Conservation (phyloP, 2,113 vertebrate genomes). For the Melanerpes aurifrons region DNA sequence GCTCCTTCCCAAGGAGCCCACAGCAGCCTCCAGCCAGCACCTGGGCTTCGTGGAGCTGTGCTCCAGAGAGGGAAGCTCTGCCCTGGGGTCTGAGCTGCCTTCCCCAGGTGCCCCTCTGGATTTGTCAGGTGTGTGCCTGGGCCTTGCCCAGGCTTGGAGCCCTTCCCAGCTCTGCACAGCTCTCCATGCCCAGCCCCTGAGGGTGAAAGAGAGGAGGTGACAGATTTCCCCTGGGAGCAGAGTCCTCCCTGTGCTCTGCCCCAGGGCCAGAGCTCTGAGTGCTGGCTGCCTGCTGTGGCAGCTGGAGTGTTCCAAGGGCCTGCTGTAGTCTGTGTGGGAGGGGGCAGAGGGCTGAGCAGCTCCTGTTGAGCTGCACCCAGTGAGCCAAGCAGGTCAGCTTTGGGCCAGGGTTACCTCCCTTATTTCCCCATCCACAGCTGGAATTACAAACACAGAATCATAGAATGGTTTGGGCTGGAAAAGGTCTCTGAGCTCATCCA, state of each 20-base stretch:
- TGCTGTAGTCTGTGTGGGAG: neutral
- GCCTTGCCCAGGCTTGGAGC: neutral
- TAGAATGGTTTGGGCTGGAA: too few species aligned
- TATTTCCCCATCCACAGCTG: neutral
- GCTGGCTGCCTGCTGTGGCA: neutral
- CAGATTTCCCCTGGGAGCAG: neutral
- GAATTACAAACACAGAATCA: neutral
- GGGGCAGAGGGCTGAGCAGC: neutral
- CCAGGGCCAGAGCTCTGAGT: neutral
- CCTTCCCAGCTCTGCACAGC: neutral
- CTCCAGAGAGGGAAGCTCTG: neutral
- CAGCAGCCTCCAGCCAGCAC: neutral
- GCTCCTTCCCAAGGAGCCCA: neutral
- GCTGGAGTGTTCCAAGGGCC: neutral
- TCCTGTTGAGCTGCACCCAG: neutral
- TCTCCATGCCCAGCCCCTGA: neutral
- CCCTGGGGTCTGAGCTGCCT: neutral
- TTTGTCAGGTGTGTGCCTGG: neutral
- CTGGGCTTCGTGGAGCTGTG: neutral
- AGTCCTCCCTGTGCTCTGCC: rapidly evolving
- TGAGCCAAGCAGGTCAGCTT: neutral
- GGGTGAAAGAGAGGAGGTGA: neutral
- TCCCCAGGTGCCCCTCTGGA: neutral
- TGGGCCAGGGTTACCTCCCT: neutral
- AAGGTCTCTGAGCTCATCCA: too few species aligned